Conservation (phyloP, 2,888 invertebrate species). For the Cordilura impudica region DNA sequence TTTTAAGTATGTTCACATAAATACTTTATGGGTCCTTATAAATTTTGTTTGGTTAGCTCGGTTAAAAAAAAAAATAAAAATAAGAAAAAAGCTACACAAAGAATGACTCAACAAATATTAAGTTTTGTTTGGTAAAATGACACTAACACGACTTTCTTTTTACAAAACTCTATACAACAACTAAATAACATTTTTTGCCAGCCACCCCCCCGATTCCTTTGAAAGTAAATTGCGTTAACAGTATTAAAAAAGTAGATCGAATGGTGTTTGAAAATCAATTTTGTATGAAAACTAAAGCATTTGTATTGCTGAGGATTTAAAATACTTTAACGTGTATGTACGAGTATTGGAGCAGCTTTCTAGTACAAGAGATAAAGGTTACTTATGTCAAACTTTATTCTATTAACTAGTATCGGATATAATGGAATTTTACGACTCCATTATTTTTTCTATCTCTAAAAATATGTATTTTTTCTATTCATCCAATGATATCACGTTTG, state of each 20-base stretch:
- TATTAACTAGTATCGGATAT: conserved; percentile 60
- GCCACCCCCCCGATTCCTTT: background rate
- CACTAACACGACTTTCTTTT: background rate
- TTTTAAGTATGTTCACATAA: too few species aligned
- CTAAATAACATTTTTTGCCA: background rate
- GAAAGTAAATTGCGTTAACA: conserved; percentile 4
- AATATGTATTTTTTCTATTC: background rate
- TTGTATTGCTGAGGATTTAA: conserved; percentile 7
- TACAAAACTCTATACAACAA: background rate
- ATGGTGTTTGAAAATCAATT: conserved; percentile 59
- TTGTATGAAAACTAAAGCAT: conserved; percentile 59
- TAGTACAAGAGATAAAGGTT: conserved; percentile 60
- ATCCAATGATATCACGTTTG: conserved; percentile 47
- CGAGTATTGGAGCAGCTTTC: conserved; percentile 55
- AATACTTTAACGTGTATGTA: conserved; percentile 55
- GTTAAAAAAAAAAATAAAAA: too few species aligned
- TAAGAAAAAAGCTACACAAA: too few species aligned
- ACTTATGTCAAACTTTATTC: conserved; percentile 64
- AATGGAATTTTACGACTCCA: conserved; percentile 56
- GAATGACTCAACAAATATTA: background rate
- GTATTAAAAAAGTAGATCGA: conserved; percentile 21
- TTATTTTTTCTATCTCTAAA: background rate
- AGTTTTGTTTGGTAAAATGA: background rate
- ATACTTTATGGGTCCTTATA: too few species aligned
- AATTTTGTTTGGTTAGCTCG: too few species aligned